phyloP scores from a whole-genome alignment of 2,797 vertebrate genomes.

The Lateolabrax maculatus region DNA sequence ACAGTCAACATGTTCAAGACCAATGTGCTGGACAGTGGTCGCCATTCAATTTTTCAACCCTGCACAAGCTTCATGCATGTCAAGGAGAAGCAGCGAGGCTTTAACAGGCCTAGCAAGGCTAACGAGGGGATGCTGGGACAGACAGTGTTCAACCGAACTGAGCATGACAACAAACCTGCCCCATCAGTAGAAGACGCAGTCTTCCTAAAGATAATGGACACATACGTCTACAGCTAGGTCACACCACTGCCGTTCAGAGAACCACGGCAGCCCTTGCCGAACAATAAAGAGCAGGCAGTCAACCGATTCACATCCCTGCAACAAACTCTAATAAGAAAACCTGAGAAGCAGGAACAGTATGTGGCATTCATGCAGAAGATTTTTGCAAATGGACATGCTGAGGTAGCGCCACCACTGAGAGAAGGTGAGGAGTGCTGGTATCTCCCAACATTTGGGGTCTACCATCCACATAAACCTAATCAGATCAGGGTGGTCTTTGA shows the following conservation, averaged over 20 bases:
- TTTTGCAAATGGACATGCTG: constrained; percentile 8
- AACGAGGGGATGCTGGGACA: constrained; percentile 29
- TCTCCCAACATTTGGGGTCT: constrained; percentile 11
- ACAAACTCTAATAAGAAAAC: background rate
- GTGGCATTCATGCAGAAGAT: constrained; percentile 29
- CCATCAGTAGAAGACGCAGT: constrained; percentile 15
- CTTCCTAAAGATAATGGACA: constrained; percentile 46
- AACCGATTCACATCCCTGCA: constrained; percentile 12
- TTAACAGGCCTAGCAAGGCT: background rate
- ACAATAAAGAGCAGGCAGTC: constrained; percentile 30
- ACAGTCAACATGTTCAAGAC: background rate
- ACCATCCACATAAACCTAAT: constrained; percentile 32
- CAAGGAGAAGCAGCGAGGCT: constrained; percentile 14
- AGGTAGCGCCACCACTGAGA: background rate
- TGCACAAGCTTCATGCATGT: constrained; percentile 30
- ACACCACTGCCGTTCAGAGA: constrained; percentile 24
- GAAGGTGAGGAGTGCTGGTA: constrained; percentile 25
- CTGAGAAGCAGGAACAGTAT: constrained; percentile 33
- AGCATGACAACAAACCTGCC: constrained; percentile 38
- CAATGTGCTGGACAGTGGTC: background rate
- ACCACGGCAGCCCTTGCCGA: background rate
- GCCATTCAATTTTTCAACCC: background rate
- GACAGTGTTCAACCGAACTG: constrained; percentile 36
- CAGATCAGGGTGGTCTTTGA: constrained; percentile 27
- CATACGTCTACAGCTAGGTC: constrained; percentile 30